Percentiles rank a stretch among this genome's conserved stretches.
phyloP scores from a whole-genome alignment of 2,888 invertebrate genomes.

The Lacanobia oleracea region DNA sequence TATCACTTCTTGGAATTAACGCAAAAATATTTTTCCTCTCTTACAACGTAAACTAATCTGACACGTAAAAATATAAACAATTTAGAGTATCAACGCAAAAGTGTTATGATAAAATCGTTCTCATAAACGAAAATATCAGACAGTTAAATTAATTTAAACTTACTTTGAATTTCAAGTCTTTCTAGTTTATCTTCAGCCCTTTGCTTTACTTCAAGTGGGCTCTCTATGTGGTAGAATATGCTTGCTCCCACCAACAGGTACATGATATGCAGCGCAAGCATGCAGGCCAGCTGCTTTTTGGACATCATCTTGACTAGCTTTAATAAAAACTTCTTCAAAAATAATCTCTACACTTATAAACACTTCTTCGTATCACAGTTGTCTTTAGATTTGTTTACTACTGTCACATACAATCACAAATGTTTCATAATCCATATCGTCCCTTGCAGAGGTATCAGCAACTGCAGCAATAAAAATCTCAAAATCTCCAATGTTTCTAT shows the following conservation, averaged over 20 bases:
- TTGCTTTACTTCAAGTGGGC: constrained; percentile 92
- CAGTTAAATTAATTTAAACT: constrained; percentile 73
- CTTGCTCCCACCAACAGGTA: constrained; percentile 96
- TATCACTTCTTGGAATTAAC: constrained; percentile 27
- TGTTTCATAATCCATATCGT: constrained; percentile 78
- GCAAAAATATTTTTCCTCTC: constrained; percentile 27
- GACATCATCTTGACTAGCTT: constrained; percentile 92
- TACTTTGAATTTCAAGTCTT: constrained; percentile 93
- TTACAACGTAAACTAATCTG: constrained; percentile 38
- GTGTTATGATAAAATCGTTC: constrained; percentile 26
- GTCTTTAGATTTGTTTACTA: constrained; percentile 27
- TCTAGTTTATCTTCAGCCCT: constrained; percentile 91
- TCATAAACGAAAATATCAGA: constrained; percentile 25
- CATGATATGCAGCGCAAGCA: constrained; percentile 93
- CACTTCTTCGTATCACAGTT: constrained; percentile 67
- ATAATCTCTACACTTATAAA: constrained; percentile 66
- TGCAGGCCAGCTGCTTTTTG: constrained; percentile 94
- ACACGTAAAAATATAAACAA: constrained; percentile 44
- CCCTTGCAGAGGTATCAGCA: constrained; percentile 69
- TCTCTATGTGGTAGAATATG: constrained; percentile 96
- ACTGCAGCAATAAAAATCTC: constrained; percentile 70
- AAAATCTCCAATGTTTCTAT: constrained; percentile 72
- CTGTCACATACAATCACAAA: constrained; percentile 73
- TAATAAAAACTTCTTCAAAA: constrained; percentile 56
- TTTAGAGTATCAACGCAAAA: constrained; percentile 20